Evolutionary conservation across 2,888 invertebrate species (phyloP), one percentile per base, ranked within the genome.

Genomic region (Drosophila mayaguana): DNA sequence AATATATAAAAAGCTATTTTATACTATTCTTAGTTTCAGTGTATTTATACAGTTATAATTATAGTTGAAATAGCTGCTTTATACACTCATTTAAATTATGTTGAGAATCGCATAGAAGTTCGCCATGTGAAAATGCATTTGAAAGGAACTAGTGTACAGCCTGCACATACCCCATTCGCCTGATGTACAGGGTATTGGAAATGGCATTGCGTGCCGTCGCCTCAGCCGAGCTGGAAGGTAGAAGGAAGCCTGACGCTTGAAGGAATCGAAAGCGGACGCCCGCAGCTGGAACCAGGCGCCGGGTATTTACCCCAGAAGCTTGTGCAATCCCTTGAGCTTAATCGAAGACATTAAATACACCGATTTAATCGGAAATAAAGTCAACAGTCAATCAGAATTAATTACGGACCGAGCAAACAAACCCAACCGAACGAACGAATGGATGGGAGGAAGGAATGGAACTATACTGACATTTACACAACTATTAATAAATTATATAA

Each of bases 191-290:
- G 69, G 66, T 66, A 66, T 34, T 12, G 67, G 53, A 63, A 81
- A 79, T 81, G 72, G 50, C 83, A 68, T 84, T 84, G 83, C 89
- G 83, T 84, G 84, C 71, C 63, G 78, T 59, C 67, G 66, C 67
- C 40, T 38, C 53, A 67, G 28, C 28, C 28, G 28, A 28, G 28
- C 28, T 28, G 28, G 28, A 28, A 28, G 43, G 34, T 25, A 16
- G 25, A 34, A 18, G 45, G 42, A 51, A 51, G 20, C 20, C 22
- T 22, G 45, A 45, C 9, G 32, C 32, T 32, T 11, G 32, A 16
- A 20, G 43, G 43, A 20, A 43, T 12, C 43, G 20, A 12, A 43
- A 38, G 7, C 16, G 36, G 14, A 38, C 16, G 48, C 9, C 38
- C 40, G 36, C 45, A 20, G 4, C 16, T 36, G 46, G 38, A 46